A percentile compares a stretch with the other conserved stretches of the same genome.
phyloP scores from a whole-genome alignment of 2,113 vertebrate genomes.

The Python bivittatus region DNA sequence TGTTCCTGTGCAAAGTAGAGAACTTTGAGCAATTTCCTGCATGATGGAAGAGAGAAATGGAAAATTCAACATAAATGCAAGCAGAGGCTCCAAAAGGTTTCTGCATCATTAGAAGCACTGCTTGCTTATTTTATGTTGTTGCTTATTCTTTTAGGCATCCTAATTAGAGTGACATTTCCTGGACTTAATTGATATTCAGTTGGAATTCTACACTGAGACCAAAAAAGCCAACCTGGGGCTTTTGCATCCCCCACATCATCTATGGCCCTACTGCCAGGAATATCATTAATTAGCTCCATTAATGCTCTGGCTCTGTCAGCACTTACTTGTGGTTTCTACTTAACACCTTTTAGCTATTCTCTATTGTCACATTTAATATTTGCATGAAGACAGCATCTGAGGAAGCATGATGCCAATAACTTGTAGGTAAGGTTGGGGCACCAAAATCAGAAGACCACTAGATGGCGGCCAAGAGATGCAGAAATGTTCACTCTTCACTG shows the following conservation, averaged over 20 bases:
- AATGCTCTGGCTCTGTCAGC: constrained; percentile 66
- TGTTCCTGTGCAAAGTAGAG: not conserved
- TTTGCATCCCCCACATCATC: constrained; percentile 18
- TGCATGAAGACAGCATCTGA: constrained; percentile 51
- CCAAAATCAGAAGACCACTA: not conserved
- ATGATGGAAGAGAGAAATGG: not conserved
- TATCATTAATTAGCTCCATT: constrained; percentile 69
- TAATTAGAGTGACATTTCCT: constrained; percentile 53
- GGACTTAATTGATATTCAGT: constrained; percentile 29
- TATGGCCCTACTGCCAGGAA: constrained; percentile 43
- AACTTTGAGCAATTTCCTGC: not conserved
- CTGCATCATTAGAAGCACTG: constrained; percentile 16
- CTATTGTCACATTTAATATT: constrained; percentile 60
- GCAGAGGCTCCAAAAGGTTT: not conserved
- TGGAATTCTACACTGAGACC: constrained; percentile 41
- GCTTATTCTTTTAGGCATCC: constrained; percentile 28
- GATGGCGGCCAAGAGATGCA: not conserved
- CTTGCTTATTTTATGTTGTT: constrained; percentile 38
- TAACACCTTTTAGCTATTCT: constrained; percentile 66
- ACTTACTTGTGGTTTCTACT: constrained; percentile 58
- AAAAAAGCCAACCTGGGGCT: constrained; percentile 37
- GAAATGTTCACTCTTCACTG: not conserved
- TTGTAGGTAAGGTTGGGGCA: constrained; percentile 6
- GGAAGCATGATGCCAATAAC: constrained; percentile 54
- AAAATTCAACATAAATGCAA: not conserved